Conservation (phyloP, 2,888 invertebrate genomes). For the Tanaodytes sp. region DNA sequence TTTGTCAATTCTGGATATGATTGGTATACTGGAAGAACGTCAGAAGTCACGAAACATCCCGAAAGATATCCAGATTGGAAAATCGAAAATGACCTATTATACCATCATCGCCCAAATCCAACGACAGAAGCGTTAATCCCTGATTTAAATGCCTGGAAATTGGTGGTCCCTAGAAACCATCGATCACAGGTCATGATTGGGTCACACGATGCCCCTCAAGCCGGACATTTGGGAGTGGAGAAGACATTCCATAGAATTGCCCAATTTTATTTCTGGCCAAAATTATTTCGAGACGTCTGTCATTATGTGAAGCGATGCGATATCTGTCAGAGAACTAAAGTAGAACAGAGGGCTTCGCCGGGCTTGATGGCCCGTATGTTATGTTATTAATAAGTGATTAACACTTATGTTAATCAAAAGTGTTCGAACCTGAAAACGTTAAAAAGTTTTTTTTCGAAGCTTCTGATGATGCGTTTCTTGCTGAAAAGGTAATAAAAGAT, state of each 20-base stretch:
- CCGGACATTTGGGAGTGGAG: too few species aligned
- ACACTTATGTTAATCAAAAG: too few species aligned
- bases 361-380: too few species aligned
- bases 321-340: slow-evolving; percentile 3
- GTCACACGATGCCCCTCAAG: too few species aligned
- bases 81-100: neutral
- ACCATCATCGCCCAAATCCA: neutral
- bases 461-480: too few species aligned
- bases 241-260: too few species aligned
- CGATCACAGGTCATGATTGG: neutral
- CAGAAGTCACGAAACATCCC: neutral
- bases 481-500: too few species aligned
- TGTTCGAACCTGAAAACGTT: too few species aligned
- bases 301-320: slow-evolving; percentile 1
- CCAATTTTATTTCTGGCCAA: too few species aligned
- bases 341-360: neutral
- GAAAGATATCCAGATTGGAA: slow-evolving; percentile 4
- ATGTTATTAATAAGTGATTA: too few species aligned
- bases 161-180: slow-evolving; percentile 8
- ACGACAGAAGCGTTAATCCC: neutral
- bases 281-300: slow-evolving; percentile 10
- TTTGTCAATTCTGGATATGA: neutral
- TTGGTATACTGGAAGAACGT: neutral
- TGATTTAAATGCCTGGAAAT: neutral
- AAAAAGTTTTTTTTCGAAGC: too few species aligned